phyloP scores from a whole-genome alignment of 1,140 invertebrate species.

The Hycleus cichorii region DNA sequence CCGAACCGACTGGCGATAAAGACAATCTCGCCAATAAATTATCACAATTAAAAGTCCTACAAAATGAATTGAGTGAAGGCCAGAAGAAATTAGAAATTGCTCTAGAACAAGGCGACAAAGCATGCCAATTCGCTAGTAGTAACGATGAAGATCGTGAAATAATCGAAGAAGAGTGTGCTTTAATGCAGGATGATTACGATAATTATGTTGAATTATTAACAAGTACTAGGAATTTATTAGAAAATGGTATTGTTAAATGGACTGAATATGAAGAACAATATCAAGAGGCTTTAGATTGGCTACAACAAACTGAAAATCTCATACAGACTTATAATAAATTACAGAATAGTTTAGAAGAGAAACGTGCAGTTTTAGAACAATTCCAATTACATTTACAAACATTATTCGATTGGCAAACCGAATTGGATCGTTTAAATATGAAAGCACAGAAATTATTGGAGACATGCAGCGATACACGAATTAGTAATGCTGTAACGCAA shows the following conservation, averaged over 20 bases:
- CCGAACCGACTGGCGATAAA: constrained; percentile 89
- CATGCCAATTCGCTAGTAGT: constrained; percentile 73
- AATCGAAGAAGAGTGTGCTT: constrained; percentile 83
- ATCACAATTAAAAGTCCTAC: constrained; percentile 73
- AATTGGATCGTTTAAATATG: constrained; percentile 86
- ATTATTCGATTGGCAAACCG: constrained; percentile 89
- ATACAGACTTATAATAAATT: constrained; percentile 87
- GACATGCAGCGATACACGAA: constrained; percentile 85
- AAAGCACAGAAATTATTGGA: constrained; percentile 83
- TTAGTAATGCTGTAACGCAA: constrained; percentile 90
- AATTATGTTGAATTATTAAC: constrained; percentile 70
- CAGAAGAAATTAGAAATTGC: constrained; percentile 75
- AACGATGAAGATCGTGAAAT: constrained; percentile 82
- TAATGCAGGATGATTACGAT: constrained; percentile 82
- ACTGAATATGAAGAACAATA: constrained; percentile 93
- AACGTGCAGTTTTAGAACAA: constrained; percentile 80
- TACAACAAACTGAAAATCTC: constrained; percentile 75
- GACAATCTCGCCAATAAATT: constrained; percentile 79
- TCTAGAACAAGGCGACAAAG: constrained; percentile 71
- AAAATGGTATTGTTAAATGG: constrained; percentile 89
- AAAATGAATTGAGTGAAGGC: constrained; percentile 73
- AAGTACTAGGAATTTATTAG: constrained; percentile 74
- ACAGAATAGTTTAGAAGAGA: constrained; percentile 81
- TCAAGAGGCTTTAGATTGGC: constrained; percentile 79
- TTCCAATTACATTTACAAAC: constrained; percentile 86